Percentiles rank a stretch among this genome's conserved stretches.
Conservation (phyloP, 2,888 invertebrate species). For the Synergus laeviventris region DNA sequence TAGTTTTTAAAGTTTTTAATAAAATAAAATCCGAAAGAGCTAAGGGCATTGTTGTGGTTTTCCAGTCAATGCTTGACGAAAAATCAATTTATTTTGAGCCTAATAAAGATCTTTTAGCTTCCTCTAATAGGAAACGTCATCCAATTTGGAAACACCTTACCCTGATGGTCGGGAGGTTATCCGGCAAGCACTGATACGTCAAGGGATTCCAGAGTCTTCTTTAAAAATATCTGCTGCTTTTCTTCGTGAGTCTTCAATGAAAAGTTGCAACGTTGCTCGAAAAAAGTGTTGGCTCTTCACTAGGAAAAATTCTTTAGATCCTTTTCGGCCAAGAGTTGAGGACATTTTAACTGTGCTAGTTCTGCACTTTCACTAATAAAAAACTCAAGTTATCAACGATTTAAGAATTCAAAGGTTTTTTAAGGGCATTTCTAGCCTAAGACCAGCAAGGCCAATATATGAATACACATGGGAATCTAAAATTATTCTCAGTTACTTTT, state of each 20-base stretch:
- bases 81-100: slow-evolving; percentile 6
- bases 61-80: slow-evolving; percentile 2
- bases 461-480: not conserved
- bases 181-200: slow-evolving; percentile 8
- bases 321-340: not conserved
- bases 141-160: not conserved
- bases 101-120: not conserved
- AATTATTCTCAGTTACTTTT: not conserved
- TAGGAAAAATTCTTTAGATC: not conserved
- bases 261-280: not conserved
- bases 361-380: not conserved
- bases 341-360: slow-evolving; percentile 3
- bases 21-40: too few species aligned
- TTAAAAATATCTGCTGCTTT: not conserved
- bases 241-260: slow-evolving; percentile 1
- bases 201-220: not conserved
- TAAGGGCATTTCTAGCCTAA: not conserved
- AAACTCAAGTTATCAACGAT: not conserved
- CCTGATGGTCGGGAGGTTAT: slow-evolving; percentile 35
- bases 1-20: too few species aligned
- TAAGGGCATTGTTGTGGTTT: too few species aligned
- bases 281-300: slow-evolving; percentile 34
- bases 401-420: not conserved
- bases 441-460: not conserved
- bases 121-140: not conserved